These are phyloP conservation scores for Dromococcyx pavoninus DNA, from an alignment of 2,797 vertebrate genomes.

Conservation along the genomic window DNA sequence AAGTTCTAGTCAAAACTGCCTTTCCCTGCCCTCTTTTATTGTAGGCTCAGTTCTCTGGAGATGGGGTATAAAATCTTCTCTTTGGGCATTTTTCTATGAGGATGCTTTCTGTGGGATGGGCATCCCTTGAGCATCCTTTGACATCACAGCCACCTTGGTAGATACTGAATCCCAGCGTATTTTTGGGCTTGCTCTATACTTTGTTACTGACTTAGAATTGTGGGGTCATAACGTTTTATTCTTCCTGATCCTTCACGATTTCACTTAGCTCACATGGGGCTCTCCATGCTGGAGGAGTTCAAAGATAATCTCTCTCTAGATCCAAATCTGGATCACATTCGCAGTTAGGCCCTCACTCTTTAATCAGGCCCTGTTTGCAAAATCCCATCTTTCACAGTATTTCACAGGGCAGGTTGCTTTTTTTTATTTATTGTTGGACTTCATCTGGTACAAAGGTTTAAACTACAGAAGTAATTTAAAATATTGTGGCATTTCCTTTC, in stretches of 20 bases:
- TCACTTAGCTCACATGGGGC: background rate
- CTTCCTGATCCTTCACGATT: background rate
- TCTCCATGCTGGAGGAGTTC: background rate
- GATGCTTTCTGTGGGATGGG: rapidly evolving
- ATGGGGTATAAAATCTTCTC: background rate
- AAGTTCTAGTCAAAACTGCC: background rate
- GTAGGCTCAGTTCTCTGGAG: background rate
- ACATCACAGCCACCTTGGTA: background rate
- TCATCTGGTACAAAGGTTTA: constrained; percentile 75
- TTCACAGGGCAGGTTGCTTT: background rate
- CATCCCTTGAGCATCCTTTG: background rate
- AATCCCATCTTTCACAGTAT: constrained; percentile 33
- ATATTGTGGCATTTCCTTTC: constrained; percentile 78
- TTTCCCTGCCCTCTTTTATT: background rate
- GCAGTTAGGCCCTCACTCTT: background rate
- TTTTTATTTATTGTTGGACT: constrained; percentile 53
- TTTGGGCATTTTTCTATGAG: background rate
- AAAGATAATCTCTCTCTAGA: background rate
- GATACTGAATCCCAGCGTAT: background rate
- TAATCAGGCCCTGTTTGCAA: constrained; percentile 52
- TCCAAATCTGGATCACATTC: background rate
- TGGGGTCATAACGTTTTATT: background rate
- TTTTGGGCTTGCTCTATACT: background rate
- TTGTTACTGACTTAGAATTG: background rate
- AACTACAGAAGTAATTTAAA: constrained; percentile 73